Percentiles rank a stretch among this genome's conserved stretches.
phyloP scores from a whole-genome alignment of 1,140 invertebrate genomes.

The Rhopalosiphum padi region DNA sequence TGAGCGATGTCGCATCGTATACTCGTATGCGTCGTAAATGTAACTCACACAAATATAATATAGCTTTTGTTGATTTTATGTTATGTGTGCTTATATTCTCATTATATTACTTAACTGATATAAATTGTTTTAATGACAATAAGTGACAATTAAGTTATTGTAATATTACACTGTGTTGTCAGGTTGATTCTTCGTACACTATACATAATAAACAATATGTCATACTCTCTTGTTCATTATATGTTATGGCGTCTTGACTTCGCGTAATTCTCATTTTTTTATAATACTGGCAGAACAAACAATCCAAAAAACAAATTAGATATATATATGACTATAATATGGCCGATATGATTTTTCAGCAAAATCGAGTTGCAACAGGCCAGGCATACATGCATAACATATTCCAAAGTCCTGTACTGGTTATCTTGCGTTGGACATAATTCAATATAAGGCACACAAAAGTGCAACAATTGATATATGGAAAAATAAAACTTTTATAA shows the following conservation, averaged over 20 bases:
- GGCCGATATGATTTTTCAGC: not conserved
- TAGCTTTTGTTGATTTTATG: not conserved
- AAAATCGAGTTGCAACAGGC: not conserved
- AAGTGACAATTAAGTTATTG: not conserved
- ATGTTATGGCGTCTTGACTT: not conserved
- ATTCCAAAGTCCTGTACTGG: not conserved
- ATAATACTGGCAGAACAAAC: not conserved
- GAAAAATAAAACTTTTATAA: conserved; percentile 2
- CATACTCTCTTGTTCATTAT: not conserved
- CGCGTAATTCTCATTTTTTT: not conserved
- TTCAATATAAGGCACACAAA: not conserved
- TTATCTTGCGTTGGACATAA: not conserved
- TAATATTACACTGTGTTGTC: not conserved
- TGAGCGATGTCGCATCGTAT: not conserved
- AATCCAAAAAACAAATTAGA: not conserved
- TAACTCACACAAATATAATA: not conserved
- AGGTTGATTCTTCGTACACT: not conserved
- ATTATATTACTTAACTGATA: conserved; percentile 9
- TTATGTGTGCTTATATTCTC: not conserved
- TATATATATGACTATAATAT: not conserved
- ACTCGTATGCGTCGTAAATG: not conserved
- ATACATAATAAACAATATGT: not conserved
- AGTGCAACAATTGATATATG: not conserved
- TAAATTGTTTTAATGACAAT: not conserved
- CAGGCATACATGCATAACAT: not conserved